Base-by-base conservation (phyloP, 1,140 invertebrate species). In the Neodiprion virginianus region DNA sequence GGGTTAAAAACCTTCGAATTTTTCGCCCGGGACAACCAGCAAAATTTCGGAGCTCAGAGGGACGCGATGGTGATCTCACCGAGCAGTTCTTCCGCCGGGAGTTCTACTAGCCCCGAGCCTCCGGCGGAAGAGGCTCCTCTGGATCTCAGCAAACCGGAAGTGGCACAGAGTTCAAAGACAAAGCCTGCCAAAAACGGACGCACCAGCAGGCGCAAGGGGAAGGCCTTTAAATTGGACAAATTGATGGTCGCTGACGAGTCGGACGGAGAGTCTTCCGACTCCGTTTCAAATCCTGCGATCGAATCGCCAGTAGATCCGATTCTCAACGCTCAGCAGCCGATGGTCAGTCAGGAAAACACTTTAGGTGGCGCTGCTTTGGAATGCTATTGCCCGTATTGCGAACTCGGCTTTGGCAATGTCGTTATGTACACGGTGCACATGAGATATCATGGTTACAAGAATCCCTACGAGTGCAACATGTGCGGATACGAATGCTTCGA, bases 361-460 rank as follows among this genome's bases (percentile, higher is more conserved):
- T 23, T 8, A 7, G 10, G 10, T n/a, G 23, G 8, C 53, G 21
- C 48, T 23, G 77, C 68, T 67, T 75, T 70, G 70, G 78, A 78
- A 1, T 94, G 93, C 81, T 90, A 91, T 73, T 99, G 98, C 83
- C 90, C 93, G 48, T 95, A 94, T 84, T 99, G 98, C 86, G 94
- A 95, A 79, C 97, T 99, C 47, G 90, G 92, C 5, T 99, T 99
- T 86, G 92, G 92, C n/a, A 95, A 99, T 83, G 91, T 93, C 48
- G 92, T 96, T 9, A 95, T 99, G 92, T 97, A 97, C 88, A 94
- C 94, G 0, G 95, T 98, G 82, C 98, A 99, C 88, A 98, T 98
- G 95, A 95, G 96, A 72, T 99, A 96, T 87, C 98, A 99, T 86
- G 95, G 94, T 4, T 95, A 92, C 88, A 90, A 94, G 73, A 92